These are phyloP conservation scores for Romanogobio albipinnatus DNA, from an alignment of 2,113 vertebrate genomes.

Conservation along the genomic window DNA sequence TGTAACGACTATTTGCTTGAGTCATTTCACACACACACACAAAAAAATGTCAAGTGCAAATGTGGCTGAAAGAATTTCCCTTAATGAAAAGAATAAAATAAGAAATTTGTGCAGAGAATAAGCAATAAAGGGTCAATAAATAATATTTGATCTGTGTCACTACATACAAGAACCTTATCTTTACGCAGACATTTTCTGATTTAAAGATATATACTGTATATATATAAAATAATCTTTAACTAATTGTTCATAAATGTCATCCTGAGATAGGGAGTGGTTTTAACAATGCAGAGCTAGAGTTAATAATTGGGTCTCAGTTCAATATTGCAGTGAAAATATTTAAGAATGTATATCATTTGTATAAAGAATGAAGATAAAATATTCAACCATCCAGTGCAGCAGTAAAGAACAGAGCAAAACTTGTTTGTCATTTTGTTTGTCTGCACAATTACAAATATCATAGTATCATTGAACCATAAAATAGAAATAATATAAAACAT, in stretches of 20 bases:
- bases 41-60: constrained; percentile 11
- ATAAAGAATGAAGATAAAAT: background rate
- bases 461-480: constrained; percentile 5
- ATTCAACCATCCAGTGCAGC: background rate
- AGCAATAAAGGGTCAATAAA: constrained; percentile 30
- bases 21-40: background rate
- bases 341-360: background rate
- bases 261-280: constrained; percentile 74
- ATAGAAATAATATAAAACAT: background rate
- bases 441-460: background rate
- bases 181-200: constrained; percentile 56
- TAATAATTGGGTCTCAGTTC: constrained; percentile 9
- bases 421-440: background rate
- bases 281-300: background rate
- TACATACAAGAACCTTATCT: background rate
- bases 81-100: constrained; percentile 12
- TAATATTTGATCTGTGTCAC: constrained; percentile 69
- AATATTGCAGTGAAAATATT: background rate
- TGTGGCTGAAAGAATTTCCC: background rate
- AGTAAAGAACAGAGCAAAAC: background rate
- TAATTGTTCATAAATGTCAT: constrained; percentile 64
- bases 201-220: background rate
- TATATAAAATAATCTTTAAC: constrained; percentile 52
- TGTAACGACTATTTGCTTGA: background rate
- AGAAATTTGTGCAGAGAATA: constrained; percentile 1